phyloP scores from a whole-genome alignment of 2,113 vertebrate genomes.

The Zapornia atra region DNA sequence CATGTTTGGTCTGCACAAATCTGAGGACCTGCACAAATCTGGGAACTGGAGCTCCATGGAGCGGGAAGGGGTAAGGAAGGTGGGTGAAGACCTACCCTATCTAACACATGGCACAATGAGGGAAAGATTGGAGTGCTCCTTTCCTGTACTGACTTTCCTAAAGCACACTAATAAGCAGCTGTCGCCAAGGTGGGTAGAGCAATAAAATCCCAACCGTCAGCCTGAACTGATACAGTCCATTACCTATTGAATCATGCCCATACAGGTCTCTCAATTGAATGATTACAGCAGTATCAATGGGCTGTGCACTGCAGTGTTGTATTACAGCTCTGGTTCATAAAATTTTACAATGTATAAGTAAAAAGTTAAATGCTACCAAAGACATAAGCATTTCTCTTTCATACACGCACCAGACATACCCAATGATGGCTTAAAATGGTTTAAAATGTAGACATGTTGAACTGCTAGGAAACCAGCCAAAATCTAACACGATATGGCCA shows the following conservation, averaged over 20 bases:
- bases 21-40: neutral
- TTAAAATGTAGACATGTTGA: neutral
- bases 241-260: slow-evolving; percentile 36
- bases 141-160: neutral
- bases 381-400: slow-evolving; percentile 17
- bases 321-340: slow-evolving; percentile 55
- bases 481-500: neutral
- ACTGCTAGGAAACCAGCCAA: neutral
- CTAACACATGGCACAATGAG: neutral
- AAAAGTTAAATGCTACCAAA: slow-evolving; percentile 47
- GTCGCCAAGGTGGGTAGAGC: neutral
- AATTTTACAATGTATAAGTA: slow-evolving; percentile 54
- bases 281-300: slow-evolving; percentile 6
- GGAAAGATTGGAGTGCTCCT: neutral
- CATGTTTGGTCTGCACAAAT: neutral
- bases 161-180: slow-evolving; percentile 31
- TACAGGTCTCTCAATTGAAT: neutral
- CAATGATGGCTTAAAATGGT: neutral
- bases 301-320: slow-evolving; percentile 36
- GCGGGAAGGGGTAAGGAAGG: neutral
- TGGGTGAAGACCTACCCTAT: neutral
- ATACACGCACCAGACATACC: neutral
- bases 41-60: neutral
- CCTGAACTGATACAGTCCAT: slow-evolving; percentile 69
- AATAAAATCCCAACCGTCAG: slow-evolving; percentile 10